A percentile compares a stretch with the other conserved stretches of the same genome.
Evolutionary conservation across 2,888 invertebrate species (phyloP).

Genomic region (Hydropsyche betteni): DNA sequence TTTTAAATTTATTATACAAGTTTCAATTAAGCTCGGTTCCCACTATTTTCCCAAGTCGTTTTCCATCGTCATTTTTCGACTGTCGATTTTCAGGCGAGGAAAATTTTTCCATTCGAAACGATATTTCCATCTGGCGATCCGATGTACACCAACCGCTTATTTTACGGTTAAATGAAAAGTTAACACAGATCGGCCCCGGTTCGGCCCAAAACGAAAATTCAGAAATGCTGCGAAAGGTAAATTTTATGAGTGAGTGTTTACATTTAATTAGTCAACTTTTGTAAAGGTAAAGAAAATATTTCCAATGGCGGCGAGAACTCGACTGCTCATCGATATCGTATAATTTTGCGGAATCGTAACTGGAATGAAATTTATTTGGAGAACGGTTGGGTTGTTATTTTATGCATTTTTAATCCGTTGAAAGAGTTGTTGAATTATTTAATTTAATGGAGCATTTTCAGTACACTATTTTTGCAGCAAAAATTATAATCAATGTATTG

Average conservation of each 20-base stretch:
- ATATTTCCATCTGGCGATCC: background rate
- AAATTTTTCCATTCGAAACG: too few species aligned
- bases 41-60: conserved; percentile 2
- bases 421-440: too few species aligned
- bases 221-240: conserved; percentile 35
- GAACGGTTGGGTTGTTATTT: too few species aligned
- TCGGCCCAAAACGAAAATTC: conserved; percentile 24
- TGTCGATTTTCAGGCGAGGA: background rate
- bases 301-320: background rate
- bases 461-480: too few species aligned
- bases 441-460: too few species aligned
- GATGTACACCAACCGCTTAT: background rate
- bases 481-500: too few species aligned
- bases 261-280: conserved; percentile 36
- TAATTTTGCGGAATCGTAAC: too few species aligned
- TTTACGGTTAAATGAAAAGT: conserved; percentile 38
- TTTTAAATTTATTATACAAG: conserved; percentile 36
- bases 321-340: background rate
- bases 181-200: conserved; percentile 19
- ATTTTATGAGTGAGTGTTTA: conserved; percentile 36
- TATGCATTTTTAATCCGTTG: too few species aligned
- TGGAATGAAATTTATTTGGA: background rate
- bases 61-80: conserved; percentile 13
- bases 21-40: conserved; percentile 22
- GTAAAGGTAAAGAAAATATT: conserved; percentile 33